Base-by-base conservation (phyloP, 2,797 vertebrate species). In the Gymnoscopelus microlampas region DNA sequence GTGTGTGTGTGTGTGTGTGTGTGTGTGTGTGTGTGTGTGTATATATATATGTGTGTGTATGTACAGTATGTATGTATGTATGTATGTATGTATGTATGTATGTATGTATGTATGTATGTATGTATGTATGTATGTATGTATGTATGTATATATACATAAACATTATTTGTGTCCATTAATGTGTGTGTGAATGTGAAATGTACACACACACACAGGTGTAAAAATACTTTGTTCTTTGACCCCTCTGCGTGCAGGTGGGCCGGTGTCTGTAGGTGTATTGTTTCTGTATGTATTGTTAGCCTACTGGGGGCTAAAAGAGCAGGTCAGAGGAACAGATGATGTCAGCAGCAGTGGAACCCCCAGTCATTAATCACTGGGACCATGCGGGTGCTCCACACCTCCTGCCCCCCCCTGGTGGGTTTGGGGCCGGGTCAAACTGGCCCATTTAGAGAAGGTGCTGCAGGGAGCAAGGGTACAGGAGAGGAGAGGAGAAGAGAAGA, bases 391-490 rank as follows among this genome's bases (percentile, higher is more conserved):
- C 70, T 62, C 4, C n/a, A 5, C 13, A 61, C 55, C 68, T 12
- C 23, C 15, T 70, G 56, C n/a, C 4, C n/a, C 3, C 13, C 63
- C 55, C 68, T 6, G 44, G 32, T 70, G 66, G 15, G 51, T 48
- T 23, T 49, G 51, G 76, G 83, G 68, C 60, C 57, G 76, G 82
- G 88, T 90, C 86, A 90, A 90, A 90, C 83, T 87, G 84, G 55
- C 82, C 81, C 85, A 82, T 87, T 88, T 87, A 87, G 79, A 84
- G 82, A 70, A 82, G 39, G 39, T 44, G 39, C 39, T 44, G 63
- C 53, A 14, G 53, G 63, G 53, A 66, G 4, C 32, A 47, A 10
- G 59, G 39, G 77, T 3, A 26, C 26, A 3, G 29, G 29, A 32
- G 29, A 32, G 29, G 29, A 32, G 29, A 32, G 29, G 29, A 32